phyloP scores from a whole-genome alignment of 2,888 invertebrate genomes.

The Onchidella celtica region DNA sequence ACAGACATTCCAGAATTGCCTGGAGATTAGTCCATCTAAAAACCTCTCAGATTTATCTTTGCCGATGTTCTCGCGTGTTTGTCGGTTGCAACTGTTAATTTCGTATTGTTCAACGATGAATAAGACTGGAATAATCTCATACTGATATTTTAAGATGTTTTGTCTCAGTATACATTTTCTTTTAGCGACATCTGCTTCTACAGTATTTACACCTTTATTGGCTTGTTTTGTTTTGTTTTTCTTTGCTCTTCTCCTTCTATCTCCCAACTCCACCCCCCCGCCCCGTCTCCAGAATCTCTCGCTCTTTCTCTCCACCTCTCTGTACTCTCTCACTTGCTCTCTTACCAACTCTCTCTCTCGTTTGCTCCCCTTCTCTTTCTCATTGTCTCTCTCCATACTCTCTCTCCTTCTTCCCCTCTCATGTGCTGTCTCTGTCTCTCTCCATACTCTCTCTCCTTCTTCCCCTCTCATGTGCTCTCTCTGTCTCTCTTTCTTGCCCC shows the following conservation, averaged over 20 bases:
- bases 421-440: background rate
- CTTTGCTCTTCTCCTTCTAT: background rate
- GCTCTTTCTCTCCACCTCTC: background rate
- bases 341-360: background rate
- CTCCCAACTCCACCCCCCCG: background rate
- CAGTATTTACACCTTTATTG: background rate
- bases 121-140: too few relatives aligned
- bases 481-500: background rate
- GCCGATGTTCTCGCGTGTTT: too few relatives aligned
- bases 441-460: too few relatives aligned
- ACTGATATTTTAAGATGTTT: too few relatives aligned
- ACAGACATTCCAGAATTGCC: too few relatives aligned
- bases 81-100: too few relatives aligned
- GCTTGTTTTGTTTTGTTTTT: background rate
- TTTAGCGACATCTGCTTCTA: too few relatives aligned
- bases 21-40: too few relatives aligned
- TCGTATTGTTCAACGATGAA: too few relatives aligned
- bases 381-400: background rate
- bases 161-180: too few relatives aligned
- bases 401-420: background rate
- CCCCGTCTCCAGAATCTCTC: background rate
- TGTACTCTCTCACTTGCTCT: background rate
- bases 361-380: background rate
- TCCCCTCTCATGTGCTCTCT: background rate
- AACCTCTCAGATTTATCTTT: too few relatives aligned